phyloP scores from a whole-genome alignment of 2,113 vertebrate genomes.

The Daubentonia madagascariensis region DNA sequence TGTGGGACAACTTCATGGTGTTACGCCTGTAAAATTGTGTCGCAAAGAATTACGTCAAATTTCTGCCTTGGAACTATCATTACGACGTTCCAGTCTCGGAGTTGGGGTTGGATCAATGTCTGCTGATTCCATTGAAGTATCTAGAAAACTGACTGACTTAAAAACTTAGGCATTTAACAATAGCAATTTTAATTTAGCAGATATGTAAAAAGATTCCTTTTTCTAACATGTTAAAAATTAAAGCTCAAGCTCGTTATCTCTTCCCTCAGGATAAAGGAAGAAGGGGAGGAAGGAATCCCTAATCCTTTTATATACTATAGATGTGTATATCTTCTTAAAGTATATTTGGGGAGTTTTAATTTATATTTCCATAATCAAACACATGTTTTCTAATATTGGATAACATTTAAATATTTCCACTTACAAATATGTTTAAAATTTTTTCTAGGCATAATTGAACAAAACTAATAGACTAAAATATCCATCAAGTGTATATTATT shows the following conservation, averaged over 20 bases:
- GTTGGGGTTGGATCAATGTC: constrained; percentile 73
- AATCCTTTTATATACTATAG: background rate
- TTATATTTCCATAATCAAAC: constrained; percentile 14
- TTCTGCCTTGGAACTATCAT: constrained; percentile 80
- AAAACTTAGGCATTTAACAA: constrained; percentile 70
- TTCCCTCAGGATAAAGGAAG: background rate
- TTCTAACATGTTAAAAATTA: constrained; percentile 47
- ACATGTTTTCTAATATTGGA: background rate
- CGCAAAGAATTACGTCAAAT: constrained; percentile 87
- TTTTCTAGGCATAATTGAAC: constrained; percentile 25
- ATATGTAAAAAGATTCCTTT: constrained; percentile 25
- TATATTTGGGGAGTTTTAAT: constrained; percentile 13
- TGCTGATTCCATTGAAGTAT: constrained; percentile 86
- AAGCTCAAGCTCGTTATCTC: background rate
- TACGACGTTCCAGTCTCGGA: constrained; percentile 76
- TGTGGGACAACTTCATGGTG: constrained; percentile 57
- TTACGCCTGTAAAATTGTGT: constrained; percentile 84
- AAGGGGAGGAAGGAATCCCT: background rate
- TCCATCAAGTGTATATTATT: constrained; percentile 14
- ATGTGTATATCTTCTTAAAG: background rate
- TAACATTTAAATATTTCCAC: constrained; percentile 51
- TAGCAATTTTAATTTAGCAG: constrained; percentile 1
- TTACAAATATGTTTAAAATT: constrained; percentile 24
- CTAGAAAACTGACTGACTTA: constrained; percentile 76
- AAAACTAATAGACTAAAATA: constrained; percentile 30